A percentile compares a stretch with the other conserved stretches of the same genome.
Conservation (phyloP, 2,113 vertebrate species). For the Quiscalus mexicanus region DNA sequence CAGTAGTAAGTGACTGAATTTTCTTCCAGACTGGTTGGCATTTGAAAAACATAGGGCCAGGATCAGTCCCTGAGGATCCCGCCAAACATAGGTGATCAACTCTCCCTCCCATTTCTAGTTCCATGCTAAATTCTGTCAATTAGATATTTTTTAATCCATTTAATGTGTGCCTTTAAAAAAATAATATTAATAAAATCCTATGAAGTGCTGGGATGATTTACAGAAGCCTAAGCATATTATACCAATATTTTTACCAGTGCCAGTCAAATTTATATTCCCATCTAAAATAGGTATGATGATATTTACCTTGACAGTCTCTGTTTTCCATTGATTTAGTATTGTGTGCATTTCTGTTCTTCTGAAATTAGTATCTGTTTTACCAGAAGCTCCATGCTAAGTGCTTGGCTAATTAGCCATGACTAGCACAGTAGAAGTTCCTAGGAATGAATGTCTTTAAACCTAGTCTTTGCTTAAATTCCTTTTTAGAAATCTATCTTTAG, state of each 20-base stretch:
- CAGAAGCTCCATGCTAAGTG: neutral
- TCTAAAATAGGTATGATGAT: neutral
- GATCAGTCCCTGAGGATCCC: neutral
- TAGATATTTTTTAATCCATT: neutral
- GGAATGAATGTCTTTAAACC: neutral
- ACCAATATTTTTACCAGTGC: neutral
- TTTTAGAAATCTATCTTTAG: neutral
- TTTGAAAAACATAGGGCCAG: neutral
- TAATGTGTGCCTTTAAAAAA: neutral
- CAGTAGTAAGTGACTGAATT: neutral
- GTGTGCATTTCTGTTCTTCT: neutral
- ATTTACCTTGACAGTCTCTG: neutral
- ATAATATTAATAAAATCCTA: neutral
- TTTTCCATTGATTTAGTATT: neutral
- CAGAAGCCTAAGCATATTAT: neutral
- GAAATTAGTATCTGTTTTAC: neutral
- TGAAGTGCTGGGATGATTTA: neutral
- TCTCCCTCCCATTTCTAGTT: neutral
- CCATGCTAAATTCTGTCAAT: neutral
- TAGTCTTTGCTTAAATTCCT: neutral
- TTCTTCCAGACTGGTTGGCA: neutral
- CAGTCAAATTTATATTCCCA: neutral
- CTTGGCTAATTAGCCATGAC: neutral
- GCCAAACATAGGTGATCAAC: neutral
- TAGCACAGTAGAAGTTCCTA: neutral